Conservation (phyloP, 2,113 vertebrate species). For the Pomatostomus ruficeps region DNA sequence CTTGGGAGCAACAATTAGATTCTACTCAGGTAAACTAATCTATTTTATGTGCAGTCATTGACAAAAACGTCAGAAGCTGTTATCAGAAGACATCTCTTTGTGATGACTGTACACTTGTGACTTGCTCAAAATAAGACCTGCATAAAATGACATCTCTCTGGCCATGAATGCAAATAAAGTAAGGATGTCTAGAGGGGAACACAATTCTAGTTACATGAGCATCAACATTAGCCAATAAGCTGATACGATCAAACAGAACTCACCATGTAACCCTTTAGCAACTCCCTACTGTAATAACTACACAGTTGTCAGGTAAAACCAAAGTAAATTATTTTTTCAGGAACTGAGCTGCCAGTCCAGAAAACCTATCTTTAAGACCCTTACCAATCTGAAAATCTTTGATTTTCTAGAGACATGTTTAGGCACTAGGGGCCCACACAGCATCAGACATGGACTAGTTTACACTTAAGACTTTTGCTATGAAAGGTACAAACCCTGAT, state of each 20-base stretch:
- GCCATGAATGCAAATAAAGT: not conserved
- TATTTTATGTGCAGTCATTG: conserved; percentile 25
- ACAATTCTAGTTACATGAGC: not conserved
- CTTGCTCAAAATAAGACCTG: not conserved
- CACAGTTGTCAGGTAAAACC: not conserved
- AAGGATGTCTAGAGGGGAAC: not conserved
- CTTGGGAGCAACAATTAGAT: not conserved
- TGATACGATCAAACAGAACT: not conserved
- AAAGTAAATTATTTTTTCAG: not conserved
- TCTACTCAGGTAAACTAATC: conserved; percentile 27
- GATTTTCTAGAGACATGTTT: not conserved
- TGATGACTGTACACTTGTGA: conserved; percentile 14
- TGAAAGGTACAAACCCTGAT: not conserved
- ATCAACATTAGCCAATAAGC: not conserved
- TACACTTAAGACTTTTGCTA: not conserved
- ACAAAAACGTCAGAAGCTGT: conserved; percentile 16
- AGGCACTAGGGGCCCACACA: not conserved
- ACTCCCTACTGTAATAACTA: not conserved
- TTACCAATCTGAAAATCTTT: not conserved
- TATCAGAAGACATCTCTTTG: not conserved
- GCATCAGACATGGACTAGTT: not conserved
- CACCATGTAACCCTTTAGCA: not conserved
- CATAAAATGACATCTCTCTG: not conserved
- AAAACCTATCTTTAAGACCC: not conserved
- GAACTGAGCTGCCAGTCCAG: not conserved